Percentiles rank a stretch among this genome's conserved stretches.
Evolutionary conservation across 1,140 invertebrate genomes (phyloP).

Genomic region (Cotesia glomerata): DNA sequence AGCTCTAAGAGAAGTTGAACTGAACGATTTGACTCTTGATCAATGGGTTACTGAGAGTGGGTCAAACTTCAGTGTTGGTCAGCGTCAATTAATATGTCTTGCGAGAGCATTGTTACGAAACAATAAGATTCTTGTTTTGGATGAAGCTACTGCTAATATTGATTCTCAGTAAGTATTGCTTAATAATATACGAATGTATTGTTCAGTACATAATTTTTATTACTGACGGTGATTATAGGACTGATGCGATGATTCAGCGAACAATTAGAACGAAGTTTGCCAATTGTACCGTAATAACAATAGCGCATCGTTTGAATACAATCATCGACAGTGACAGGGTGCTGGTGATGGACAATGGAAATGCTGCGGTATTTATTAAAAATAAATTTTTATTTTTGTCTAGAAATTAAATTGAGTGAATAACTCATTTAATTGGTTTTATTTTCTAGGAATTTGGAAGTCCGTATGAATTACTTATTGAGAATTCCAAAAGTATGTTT

Average conservation of each 20-base stretch:
- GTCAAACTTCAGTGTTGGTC: constrained; percentile 82
- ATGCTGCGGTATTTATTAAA: constrained; percentile 49
- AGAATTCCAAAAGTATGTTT: constrained; percentile 61
- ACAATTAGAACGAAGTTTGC: constrained; percentile 66
- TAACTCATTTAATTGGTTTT: constrained; percentile 39
- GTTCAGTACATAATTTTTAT: not conserved
- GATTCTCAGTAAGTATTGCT: constrained; percentile 71
- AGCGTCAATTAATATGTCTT: constrained; percentile 84
- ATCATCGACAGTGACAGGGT: constrained; percentile 71
- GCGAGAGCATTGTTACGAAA: constrained; percentile 80
- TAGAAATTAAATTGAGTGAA: not conserved
- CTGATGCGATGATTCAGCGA: constrained; percentile 64
- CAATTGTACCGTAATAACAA: constrained; percentile 71
- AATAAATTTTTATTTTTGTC: not conserved
- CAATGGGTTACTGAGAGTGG: constrained; percentile 75
- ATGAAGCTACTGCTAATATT: constrained; percentile 77
- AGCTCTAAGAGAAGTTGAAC: constrained; percentile 63
- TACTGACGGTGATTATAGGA: constrained; percentile 52
- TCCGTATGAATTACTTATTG: constrained; percentile 69
- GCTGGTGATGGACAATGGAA: constrained; percentile 66
- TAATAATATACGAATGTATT: constrained; percentile 50
- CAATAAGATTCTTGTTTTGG: constrained; percentile 75
- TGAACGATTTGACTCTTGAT: constrained; percentile 67
- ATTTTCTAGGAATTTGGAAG: constrained; percentile 71
- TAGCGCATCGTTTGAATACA: constrained; percentile 73